Conservation (phyloP, 2,113 vertebrate species). For the Brienomyrus longianalis region DNA sequence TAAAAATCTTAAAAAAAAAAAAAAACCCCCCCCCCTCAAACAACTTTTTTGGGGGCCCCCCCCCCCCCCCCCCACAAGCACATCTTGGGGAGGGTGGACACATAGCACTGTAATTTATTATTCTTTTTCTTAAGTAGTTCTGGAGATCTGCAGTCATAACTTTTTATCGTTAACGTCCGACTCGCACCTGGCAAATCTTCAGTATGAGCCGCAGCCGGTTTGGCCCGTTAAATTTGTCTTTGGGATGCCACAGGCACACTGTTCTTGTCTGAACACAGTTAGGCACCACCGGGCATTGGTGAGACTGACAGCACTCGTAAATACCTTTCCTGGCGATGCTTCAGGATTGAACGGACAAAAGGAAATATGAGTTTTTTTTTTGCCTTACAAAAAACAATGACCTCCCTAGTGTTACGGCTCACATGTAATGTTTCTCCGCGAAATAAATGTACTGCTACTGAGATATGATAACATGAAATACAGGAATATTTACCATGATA, state of each 20-base stretch:
- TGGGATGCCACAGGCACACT: background rate
- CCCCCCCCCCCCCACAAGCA: background rate
- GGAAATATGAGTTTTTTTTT: slow-evolving; percentile 28
- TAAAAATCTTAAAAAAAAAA: too few species aligned
- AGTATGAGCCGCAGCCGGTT: background rate
- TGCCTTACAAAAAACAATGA: background rate
- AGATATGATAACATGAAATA: slow-evolving; percentile 19
- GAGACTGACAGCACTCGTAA: slow-evolving; percentile 39
- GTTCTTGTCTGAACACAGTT: slow-evolving; percentile 5
- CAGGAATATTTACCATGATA: slow-evolving; percentile 50
- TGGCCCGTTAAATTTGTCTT: background rate
- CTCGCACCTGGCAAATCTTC: slow-evolving; percentile 1
- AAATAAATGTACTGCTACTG: background rate
- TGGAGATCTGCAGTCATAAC: background rate
- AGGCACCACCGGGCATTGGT: slow-evolving; percentile 36
- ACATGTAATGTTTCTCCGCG: background rate
- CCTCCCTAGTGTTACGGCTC: background rate
- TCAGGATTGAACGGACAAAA: slow-evolving; percentile 35
- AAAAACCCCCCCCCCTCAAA: too few species aligned
- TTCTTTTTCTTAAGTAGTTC: background rate
- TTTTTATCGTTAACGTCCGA: background rate
- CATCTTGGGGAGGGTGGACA: background rate
- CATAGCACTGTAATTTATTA: background rate
- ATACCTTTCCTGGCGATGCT: slow-evolving; percentile 40
- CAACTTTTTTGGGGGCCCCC: too few species aligned